Conservation (phyloP, 2,113 vertebrate species). For the Gasterosteus aculeatus region DNA sequence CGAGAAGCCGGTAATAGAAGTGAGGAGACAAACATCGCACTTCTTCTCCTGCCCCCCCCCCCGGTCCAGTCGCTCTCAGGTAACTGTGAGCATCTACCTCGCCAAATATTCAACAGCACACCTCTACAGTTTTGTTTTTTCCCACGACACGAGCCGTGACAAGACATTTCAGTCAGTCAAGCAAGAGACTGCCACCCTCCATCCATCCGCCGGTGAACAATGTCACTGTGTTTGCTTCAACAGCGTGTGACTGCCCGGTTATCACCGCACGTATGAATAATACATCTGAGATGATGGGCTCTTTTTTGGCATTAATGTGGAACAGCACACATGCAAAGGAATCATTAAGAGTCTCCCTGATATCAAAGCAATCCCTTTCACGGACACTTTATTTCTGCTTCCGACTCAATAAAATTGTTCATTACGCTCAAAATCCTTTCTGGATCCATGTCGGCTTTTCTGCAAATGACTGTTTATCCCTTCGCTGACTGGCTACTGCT, state of each 20-base stretch:
- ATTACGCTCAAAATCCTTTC: slow-evolving; percentile 33
- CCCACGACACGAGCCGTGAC: too few relatives aligned
- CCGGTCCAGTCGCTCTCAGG: slow-evolving; percentile 3
- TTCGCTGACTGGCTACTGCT: slow-evolving; percentile 11
- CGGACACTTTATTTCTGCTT: slow-evolving; percentile 12
- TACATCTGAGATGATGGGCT: background rate
- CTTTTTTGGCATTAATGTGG: slow-evolving; percentile 15
- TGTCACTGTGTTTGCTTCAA: slow-evolving; percentile 6
- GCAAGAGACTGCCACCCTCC: too few relatives aligned
- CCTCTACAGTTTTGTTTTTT: slow-evolving; percentile 8
- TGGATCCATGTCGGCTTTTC: slow-evolving; percentile 38
- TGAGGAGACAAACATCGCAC: slow-evolving; percentile 34
- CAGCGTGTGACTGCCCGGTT: too few relatives aligned
- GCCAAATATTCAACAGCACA: slow-evolving; percentile 10
- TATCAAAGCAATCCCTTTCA: slow-evolving; percentile 39
- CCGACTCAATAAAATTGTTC: slow-evolving; percentile 33
- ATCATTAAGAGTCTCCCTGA: slow-evolving; percentile 6
- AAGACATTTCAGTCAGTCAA: too few relatives aligned
- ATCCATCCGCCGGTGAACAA: too few relatives aligned
- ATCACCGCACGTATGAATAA: background rate
- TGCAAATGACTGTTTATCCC: slow-evolving; percentile 35
- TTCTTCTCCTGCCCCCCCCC: slow-evolving; percentile 8
- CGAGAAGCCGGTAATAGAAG: slow-evolving; percentile 13
- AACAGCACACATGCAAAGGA: slow-evolving; percentile 7
- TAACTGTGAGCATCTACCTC: slow-evolving; percentile 23